phyloP scores from a whole-genome alignment of 2,797 vertebrate species.

The Telmatherina bonti region DNA sequence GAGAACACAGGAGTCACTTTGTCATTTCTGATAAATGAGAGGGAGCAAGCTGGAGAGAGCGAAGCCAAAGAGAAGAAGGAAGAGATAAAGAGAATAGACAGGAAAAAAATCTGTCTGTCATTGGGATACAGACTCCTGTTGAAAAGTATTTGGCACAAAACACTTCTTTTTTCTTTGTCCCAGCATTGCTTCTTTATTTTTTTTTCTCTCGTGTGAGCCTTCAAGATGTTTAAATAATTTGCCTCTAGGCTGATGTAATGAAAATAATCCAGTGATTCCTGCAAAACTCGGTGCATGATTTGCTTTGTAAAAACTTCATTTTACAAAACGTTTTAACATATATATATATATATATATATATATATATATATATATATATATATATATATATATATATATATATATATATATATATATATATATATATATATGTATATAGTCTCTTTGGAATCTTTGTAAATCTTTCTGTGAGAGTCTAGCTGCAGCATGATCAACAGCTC shows the following conservation, averaged over 20 bases:
- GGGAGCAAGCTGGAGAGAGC: conserved; percentile 27
- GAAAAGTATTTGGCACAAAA: conserved; percentile 36
- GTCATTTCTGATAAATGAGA: conserved; percentile 66
- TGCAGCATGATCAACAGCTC: conserved; percentile 20
- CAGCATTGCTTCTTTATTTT: neutral
- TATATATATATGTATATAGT: too few species aligned
- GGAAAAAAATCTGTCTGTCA: conserved; percentile 34
- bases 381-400: too few species aligned
- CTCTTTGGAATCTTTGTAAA: neutral
- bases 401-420: too few species aligned
- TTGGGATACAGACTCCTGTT: conserved; percentile 25
- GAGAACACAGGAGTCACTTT: conserved; percentile 49
- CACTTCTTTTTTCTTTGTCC: neutral
- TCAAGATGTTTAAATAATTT: neutral
- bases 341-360: too few species aligned
- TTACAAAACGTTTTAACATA: too few species aligned
- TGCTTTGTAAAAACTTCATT: too few species aligned
- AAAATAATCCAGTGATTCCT: conserved; percentile 1
- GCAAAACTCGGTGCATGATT: too few species aligned
- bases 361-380: too few species aligned
- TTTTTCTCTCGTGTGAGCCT: neutral
- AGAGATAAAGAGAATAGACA: conserved; percentile 5
- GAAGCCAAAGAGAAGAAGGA: neutral
- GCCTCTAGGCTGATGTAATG: neutral
- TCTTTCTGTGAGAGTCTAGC: neutral